Conservation (phyloP, 1,140 invertebrate species). For the Heliothis subflexa region DNA sequence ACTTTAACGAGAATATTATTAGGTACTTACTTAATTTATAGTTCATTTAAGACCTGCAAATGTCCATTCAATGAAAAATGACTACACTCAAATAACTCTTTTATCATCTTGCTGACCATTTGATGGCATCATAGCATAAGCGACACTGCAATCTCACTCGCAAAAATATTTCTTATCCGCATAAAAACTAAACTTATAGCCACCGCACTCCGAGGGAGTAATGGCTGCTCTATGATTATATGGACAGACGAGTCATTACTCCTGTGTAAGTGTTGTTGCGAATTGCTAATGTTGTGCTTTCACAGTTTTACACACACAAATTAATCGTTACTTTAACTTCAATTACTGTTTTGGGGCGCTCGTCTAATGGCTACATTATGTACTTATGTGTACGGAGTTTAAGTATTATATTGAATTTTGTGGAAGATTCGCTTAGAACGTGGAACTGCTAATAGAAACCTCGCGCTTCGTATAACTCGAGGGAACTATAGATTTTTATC, state of each 20-base stretch:
- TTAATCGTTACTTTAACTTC: slow-evolving; percentile 76
- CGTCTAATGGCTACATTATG: slow-evolving; percentile 32
- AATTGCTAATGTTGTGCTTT: slow-evolving; percentile 81
- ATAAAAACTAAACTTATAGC: slow-evolving; percentile 20
- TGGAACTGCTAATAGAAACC: too few relatives aligned
- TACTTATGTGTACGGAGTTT: slow-evolving; percentile 10
- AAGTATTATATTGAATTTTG: not conserved
- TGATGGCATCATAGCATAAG: too few relatives aligned
- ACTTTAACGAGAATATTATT: too few relatives aligned
- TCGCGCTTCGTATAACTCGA: too few relatives aligned
- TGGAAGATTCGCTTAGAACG: not conserved
- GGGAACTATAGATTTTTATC: too few relatives aligned
- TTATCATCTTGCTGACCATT: too few relatives aligned
- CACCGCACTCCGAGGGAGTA: slow-evolving; percentile 70
- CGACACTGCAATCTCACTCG: too few relatives aligned
- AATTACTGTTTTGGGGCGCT: slow-evolving; percentile 52
- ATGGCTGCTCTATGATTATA: slow-evolving; percentile 85
- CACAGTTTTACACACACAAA: slow-evolving; percentile 77
- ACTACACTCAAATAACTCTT: too few relatives aligned
- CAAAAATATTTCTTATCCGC: not conserved
- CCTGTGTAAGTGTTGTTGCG: slow-evolving; percentile 83
- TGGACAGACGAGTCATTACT: slow-evolving; percentile 86
- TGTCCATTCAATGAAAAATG: too few relatives aligned
- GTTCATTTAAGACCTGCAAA: too few relatives aligned
- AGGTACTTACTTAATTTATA: too few relatives aligned